Evolutionary conservation across 2,797 vertebrate genomes (phyloP).

Genomic region (Myotis myotis): DNA sequence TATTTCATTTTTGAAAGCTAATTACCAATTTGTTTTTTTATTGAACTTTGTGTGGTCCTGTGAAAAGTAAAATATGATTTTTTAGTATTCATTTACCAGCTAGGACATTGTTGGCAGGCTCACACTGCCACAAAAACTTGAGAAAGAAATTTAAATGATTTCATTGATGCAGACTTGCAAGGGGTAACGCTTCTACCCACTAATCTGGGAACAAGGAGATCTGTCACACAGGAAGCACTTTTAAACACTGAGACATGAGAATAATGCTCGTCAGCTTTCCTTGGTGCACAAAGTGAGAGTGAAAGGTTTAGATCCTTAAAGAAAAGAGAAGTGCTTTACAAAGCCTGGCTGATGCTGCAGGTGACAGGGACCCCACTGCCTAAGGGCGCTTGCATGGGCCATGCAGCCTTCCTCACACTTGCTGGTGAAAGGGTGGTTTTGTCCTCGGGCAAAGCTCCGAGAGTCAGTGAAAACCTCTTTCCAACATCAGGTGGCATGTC

Average conservation of each 20-base stretch:
- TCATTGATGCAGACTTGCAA: slow-evolving; percentile 60
- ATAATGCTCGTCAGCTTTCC: slow-evolving; percentile 74
- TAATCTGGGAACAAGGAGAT: slow-evolving; percentile 77
- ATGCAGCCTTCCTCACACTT: slow-evolving; percentile 55
- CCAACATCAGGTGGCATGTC: slow-evolving; percentile 80
- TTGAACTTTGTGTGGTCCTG: neutral
- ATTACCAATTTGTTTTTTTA: neutral
- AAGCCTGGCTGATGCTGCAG: slow-evolving; percentile 77
- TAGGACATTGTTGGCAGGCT: slow-evolving; percentile 30
- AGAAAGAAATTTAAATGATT: slow-evolving; percentile 58
- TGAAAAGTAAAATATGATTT: slow-evolving; percentile 6
- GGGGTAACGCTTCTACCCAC: slow-evolving; percentile 51
- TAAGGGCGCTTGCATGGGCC: slow-evolving; percentile 76
- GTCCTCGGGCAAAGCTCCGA: slow-evolving; percentile 82
- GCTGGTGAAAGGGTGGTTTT: slow-evolving; percentile 79
- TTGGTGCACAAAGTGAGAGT: slow-evolving; percentile 77
- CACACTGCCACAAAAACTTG: slow-evolving; percentile 29
- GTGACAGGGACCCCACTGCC: slow-evolving; percentile 83
- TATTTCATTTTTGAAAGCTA: neutral
- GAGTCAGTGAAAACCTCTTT: slow-evolving; percentile 78
- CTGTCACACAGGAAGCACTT: slow-evolving; percentile 61
- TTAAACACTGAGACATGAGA: slow-evolving; percentile 72
- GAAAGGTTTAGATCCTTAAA: slow-evolving; percentile 79
- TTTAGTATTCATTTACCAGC: slow-evolving; percentile 1
- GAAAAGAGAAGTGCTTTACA: slow-evolving; percentile 76